phyloP scores from a whole-genome alignment of 2,113 vertebrate species.

The Camelus dromedarius region DNA sequence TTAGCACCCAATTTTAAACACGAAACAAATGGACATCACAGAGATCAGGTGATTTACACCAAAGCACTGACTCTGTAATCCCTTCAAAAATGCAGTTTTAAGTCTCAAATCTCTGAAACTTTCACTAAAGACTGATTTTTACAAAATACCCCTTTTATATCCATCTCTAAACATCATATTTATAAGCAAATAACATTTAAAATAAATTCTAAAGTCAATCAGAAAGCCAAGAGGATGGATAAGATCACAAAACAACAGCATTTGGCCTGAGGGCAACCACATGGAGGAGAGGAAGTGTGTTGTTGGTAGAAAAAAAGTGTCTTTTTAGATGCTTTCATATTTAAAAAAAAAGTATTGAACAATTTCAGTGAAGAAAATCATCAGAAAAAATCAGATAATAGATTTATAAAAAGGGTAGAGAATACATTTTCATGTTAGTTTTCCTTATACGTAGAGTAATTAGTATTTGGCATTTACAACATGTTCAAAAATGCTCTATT shows the following conservation, averaged over 20 bases:
- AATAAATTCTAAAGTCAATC: slow-evolving; percentile 21
- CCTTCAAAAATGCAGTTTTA: not conserved
- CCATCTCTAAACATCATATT: not conserved
- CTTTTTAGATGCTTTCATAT: not conserved
- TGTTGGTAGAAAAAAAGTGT: not conserved
- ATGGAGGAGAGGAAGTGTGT: not conserved
- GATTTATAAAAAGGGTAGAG: not conserved
- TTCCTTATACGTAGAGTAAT: not conserved
- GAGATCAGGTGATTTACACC: not conserved
- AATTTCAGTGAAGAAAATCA: not conserved
- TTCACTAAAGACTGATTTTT: not conserved
- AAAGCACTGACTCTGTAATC: not conserved
- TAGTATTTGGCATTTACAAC: not conserved
- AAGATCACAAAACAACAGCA: not conserved
- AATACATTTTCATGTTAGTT: slow-evolving; percentile 13
- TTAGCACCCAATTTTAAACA: not conserved
- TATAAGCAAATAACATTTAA: not conserved
- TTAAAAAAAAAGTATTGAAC: not conserved
- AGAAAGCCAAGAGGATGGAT: not conserved
- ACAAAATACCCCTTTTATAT: not conserved
- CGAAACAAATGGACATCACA: not conserved
- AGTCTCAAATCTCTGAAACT: not conserved
- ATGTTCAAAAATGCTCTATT: not conserved
- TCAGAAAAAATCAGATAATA: not conserved
- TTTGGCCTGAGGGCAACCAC: not conserved